Conservation (phyloP, 2,113 vertebrate species). For the Sorex fumeus region DNA sequence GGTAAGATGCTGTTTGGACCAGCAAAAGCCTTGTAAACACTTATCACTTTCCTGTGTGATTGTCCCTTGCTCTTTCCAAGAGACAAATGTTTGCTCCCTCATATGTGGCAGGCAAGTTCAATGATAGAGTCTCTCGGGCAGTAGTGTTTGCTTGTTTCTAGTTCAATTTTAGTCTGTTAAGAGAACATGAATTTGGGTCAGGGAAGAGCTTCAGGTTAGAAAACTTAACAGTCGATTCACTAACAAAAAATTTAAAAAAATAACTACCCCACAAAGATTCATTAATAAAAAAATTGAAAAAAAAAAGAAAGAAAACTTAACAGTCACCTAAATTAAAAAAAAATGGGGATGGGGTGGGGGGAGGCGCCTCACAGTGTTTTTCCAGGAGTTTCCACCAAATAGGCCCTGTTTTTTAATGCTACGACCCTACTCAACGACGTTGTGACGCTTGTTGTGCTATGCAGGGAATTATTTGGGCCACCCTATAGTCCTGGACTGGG, state of each 20-base stretch:
- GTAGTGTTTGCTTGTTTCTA: neutral
- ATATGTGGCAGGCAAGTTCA: neutral
- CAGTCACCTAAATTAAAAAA: constrained; percentile 28
- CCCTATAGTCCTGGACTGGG: no score
- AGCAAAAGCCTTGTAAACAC: neutral
- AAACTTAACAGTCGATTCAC: neutral
- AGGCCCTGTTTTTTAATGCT: no score
- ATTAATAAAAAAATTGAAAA: no score
- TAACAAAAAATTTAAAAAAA: no score
- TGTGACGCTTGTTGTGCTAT: no score
- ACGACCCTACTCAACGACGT: no score
- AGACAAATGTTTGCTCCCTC: neutral
- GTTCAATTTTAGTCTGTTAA: constrained; percentile 19
- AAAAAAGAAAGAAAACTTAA: constrained; percentile 35
- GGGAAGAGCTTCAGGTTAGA: neutral
- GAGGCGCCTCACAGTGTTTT: no score
- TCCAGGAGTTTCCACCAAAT: no score
- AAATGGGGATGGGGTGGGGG: neutral
- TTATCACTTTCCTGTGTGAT: neutral
- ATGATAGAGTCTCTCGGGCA: neutral
- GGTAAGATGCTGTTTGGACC: neutral
- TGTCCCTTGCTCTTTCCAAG: neutral
- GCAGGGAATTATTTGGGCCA: no score
- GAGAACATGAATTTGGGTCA: constrained; percentile 22
- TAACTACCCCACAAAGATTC: no score